These are phyloP conservation scores for Rosalia funebris DNA, from an alignment of 2,888 invertebrate species.

Conservation along the genomic window DNA sequence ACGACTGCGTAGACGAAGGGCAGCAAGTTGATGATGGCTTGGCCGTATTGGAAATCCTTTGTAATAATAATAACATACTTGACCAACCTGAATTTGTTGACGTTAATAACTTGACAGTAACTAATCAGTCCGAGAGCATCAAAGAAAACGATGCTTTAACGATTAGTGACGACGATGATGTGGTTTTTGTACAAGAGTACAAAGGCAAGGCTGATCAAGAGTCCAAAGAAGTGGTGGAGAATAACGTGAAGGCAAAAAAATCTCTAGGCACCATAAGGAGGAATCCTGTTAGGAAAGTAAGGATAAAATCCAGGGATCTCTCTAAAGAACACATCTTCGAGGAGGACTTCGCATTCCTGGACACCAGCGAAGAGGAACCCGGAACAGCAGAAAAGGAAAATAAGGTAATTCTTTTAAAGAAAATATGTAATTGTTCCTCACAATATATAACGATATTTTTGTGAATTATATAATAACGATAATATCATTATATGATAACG, in stretches of 20 bases:
- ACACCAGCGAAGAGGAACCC: constrained; percentile 42
- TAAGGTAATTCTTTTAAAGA: constrained; percentile 30
- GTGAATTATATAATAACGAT: too few species aligned
- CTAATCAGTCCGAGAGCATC: constrained; percentile 6
- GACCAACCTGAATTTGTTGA: constrained; percentile 45
- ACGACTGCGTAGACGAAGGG: constrained; percentile 1
- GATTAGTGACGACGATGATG: constrained; percentile 43
- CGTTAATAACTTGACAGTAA: constrained; percentile 41
- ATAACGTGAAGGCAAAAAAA: constrained; percentile 1
- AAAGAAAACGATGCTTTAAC: constrained; percentile 6
- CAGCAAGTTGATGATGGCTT: constrained; percentile 27
- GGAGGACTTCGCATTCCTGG: constrained; percentile 48
- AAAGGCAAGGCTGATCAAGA: constrained; percentile 17
- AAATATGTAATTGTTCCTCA: too few species aligned
- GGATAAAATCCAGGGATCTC: constrained; percentile 38
- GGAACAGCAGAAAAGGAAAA: constrained; percentile 36
- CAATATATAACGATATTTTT: too few species aligned
- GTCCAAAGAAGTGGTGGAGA: background rate
- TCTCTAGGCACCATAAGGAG: constrained; percentile 35
- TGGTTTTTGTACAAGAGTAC: constrained; percentile 46
- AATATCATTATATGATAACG: too few species aligned
- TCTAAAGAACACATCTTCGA: constrained; percentile 44
- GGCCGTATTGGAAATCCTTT: constrained; percentile 33
- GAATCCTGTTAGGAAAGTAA: constrained; percentile 45
- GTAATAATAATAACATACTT: constrained; percentile 22